These are phyloP conservation scores for Xanthorhoe spadicearia DNA, from an alignment of 2,888 invertebrate species.

Conservation along the genomic window DNA sequence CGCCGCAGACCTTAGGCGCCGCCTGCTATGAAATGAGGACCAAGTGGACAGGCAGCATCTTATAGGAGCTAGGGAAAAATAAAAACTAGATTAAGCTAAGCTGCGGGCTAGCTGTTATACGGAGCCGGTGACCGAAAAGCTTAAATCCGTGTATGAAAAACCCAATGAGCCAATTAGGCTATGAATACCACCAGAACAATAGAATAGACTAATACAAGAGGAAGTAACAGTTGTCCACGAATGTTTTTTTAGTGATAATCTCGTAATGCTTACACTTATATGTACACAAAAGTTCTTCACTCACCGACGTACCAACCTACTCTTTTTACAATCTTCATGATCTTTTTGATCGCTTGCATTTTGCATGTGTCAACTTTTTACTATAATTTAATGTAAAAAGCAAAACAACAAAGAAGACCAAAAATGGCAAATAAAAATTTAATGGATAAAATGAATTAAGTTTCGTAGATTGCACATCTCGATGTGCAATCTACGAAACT, in stretches of 20 bases:
- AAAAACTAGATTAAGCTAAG: not conserved
- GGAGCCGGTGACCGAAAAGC: not conserved
- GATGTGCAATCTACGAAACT: conserved; percentile 2
- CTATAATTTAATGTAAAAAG: not conserved
- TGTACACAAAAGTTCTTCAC: too few species aligned
- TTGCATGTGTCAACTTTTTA: not conserved
- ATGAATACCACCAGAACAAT: too few species aligned
- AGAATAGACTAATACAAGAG: too few species aligned
- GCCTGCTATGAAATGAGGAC: conserved; percentile 36
- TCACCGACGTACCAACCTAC: too few species aligned
- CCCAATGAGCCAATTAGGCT: too few species aligned
- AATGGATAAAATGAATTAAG: conserved; percentile 1
- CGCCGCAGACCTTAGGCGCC: conserved; percentile 37
- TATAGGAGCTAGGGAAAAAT: conserved; percentile 25
- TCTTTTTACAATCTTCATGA: too few species aligned
- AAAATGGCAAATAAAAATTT: not conserved
- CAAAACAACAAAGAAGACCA: not conserved
- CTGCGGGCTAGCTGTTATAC: not conserved
- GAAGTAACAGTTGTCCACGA: too few species aligned
- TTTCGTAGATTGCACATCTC: not conserved
- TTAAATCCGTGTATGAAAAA: not conserved
- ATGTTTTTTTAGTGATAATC: too few species aligned
- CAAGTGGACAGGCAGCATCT: conserved; percentile 29
- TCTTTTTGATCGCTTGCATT: not conserved
- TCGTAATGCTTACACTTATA: too few species aligned